Evolutionary conservation across 2,113 vertebrate genomes (phyloP).

Genomic region (Apteryx owenii): DNA sequence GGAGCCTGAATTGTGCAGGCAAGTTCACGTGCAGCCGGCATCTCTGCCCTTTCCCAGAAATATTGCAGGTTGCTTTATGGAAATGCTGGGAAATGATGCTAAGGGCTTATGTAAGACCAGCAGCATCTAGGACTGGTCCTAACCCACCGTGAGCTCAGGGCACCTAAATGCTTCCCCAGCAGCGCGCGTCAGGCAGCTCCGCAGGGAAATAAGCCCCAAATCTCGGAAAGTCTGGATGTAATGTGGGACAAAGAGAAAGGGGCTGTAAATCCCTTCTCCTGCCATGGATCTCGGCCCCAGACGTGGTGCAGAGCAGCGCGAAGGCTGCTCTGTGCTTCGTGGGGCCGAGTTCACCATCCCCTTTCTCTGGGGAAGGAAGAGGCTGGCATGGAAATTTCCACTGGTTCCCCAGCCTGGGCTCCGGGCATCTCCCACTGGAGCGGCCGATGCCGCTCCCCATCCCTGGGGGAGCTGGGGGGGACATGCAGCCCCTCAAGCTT

Average conservation of each 20-base stretch:
- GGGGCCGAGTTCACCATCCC: neutral
- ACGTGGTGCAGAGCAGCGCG: neutral
- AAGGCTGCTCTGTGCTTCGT: accelerated
- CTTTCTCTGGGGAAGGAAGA: neutral
- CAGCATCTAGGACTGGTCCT: neutral
- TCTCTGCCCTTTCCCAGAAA: neutral
- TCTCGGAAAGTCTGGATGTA: neutral
- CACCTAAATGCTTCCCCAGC: accelerated
- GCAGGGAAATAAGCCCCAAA: neutral
- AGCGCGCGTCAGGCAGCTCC: neutral
- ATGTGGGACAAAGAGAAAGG: accelerated
- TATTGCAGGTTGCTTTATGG: neutral
- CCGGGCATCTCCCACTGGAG: no score
- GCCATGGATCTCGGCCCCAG: neutral
- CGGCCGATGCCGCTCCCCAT: no score
- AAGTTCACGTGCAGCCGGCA: neutral
- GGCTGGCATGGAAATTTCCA: neutral
- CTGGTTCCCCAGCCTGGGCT: neutral
- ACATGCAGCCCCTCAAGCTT: neutral
- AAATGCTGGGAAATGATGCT: accelerated
- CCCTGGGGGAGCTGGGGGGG: no score
- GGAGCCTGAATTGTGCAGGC: neutral
- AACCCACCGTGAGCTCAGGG: neutral
- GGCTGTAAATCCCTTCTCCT: neutral
- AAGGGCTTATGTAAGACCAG: neutral